phyloP scores from a whole-genome alignment of 2,113 vertebrate species.

The Rhinoptilus africanus region DNA sequence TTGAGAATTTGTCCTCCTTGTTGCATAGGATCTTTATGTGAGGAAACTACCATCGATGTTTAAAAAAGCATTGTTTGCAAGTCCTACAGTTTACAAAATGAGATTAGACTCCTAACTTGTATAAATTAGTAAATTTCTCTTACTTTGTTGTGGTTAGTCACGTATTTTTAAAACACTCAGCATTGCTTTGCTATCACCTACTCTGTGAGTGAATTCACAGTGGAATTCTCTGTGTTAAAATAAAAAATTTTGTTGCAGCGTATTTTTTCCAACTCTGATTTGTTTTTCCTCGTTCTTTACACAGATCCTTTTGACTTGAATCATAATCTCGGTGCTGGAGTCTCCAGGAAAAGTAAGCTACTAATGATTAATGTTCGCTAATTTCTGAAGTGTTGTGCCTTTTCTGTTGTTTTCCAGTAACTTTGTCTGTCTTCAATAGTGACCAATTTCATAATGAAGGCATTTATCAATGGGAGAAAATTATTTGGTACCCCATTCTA shows the following conservation, averaged over 20 bases:
- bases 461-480: slow-evolving; percentile 97
- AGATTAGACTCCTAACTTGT: background rate
- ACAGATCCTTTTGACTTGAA: slow-evolving; percentile 98
- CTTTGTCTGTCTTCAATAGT: slow-evolving; percentile 76
- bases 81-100: background rate
- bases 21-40: background rate
- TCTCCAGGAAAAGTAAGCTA: slow-evolving; percentile 96
- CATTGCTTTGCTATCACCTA: background rate
- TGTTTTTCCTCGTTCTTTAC: background rate
- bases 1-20: background rate
- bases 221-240: background rate
- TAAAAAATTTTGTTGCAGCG: background rate
- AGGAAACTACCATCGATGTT: background rate
- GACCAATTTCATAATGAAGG: slow-evolving; percentile 99
- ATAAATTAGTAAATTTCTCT: background rate
- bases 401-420: background rate
- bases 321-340: slow-evolving; percentile 98
- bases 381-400: background rate
- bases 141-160: background rate
- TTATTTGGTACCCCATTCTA: slow-evolving; percentile 94
- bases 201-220: background rate
- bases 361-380: background rate
- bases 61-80: background rate
- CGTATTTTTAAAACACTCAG: background rate
- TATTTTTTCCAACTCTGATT: background rate